phyloP scores from a whole-genome alignment of 2,113 vertebrate species.

The Leucopternis melanops region DNA sequence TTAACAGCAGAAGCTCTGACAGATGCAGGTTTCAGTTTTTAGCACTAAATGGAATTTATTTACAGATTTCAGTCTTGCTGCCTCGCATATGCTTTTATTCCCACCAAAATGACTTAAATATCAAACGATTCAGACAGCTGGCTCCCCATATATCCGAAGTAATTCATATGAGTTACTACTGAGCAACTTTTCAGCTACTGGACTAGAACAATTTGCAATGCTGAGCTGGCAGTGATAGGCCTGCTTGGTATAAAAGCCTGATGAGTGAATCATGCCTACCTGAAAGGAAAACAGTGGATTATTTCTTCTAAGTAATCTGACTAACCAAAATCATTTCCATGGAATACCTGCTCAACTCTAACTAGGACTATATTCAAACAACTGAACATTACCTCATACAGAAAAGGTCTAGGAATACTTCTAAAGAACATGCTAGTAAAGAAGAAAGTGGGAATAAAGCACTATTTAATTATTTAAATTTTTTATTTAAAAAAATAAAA shows the following conservation, averaged over 20 bases:
- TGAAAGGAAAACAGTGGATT: not conserved
- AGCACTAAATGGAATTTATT: not conserved
- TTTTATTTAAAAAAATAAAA: not conserved
- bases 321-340: not conserved
- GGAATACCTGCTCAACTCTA: not conserved
- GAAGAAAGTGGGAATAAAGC: not conserved
- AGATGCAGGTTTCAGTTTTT: not conserved
- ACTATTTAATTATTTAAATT: fast-evolving
- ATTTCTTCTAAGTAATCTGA: not conserved
- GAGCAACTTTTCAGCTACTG: not conserved
- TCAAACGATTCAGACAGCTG: not conserved
- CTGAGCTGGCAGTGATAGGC: not conserved
- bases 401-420: not conserved
- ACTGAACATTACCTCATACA: not conserved
- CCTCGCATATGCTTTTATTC: not conserved
- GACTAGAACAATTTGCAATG: not conserved
- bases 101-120: not conserved
- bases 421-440: not conserved
- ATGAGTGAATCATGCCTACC: not conserved
- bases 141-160: not conserved
- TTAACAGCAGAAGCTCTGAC: not conserved
- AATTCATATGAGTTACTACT: not conserved
- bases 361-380: not conserved
- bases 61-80: not conserved
- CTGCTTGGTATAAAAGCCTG: not conserved